Evolutionary conservation across 2,797 vertebrate species (phyloP), one percentile per base, ranked within the genome.

Genomic region (Rachycentron canadum): DNA sequence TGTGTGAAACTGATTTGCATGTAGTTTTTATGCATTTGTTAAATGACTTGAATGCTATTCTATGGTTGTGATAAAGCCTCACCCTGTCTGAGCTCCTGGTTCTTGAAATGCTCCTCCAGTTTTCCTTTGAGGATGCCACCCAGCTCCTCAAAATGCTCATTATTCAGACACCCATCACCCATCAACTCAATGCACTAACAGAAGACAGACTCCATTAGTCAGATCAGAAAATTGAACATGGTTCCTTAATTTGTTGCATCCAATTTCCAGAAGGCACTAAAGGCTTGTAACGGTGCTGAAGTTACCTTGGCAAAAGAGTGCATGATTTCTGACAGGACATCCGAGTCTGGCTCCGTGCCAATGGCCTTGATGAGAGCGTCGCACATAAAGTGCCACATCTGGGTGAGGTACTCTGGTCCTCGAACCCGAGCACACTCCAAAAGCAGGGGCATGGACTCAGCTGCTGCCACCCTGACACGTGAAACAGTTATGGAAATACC

Each of bases 331-430:
- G 98, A 99, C 41, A 99, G 95, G 81, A 99, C 98, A 34, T 99
- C 98, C 0, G 98, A 97, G 86, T 99, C 98, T 0, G 98, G 98
- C 75, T 99, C 98, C 0, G 98, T 99, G 61, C 98, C 98, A 45
- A 99, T 99, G 73, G 98, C 95, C 93, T 99, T 99, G 92, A 99
- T 99, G 66, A 99, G 96, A 0, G 98, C 97, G 41, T 99, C 98
- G 43, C 98, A 99, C 98, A 99, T 99, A 90, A 99, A 99, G 91
- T 97, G 97, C 98, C 98, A 99, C 98, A 99, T 99, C 93, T 99
- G 97, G 0, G 98, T 97, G 73, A 99, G 97, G 71, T 99, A 99
- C 60, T 99, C 98, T 0, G 97, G 97, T 0, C 98, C 98, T 36
- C 97, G 95, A 1, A 99, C 98, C 59, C 96, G 91, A 0, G 98